phyloP scores from a whole-genome alignment of 1,140 invertebrate genomes.

The Akabosia matsudoensis region DNA sequence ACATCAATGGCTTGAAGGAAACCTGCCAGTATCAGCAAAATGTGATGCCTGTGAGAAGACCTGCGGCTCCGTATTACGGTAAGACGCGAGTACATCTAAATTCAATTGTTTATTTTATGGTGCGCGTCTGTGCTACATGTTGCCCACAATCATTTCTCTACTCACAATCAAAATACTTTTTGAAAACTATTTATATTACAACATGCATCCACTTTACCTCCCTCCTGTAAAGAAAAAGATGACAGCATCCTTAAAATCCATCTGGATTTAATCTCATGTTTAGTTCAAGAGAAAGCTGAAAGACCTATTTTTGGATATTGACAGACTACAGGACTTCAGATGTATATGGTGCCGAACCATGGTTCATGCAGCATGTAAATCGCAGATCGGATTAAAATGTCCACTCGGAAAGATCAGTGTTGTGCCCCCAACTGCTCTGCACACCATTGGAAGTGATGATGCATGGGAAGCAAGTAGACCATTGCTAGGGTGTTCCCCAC shows the following conservation, averaged over 20 bases:
- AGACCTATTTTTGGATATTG: conserved; percentile 7
- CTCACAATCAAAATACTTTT: background rate
- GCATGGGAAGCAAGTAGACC: conserved; percentile 83
- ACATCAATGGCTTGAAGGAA: conserved; percentile 97
- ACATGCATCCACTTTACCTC: no score
- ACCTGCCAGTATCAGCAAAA: conserved; percentile 88
- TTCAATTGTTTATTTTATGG: no score
- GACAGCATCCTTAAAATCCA: background rate
- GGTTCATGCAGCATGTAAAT: conserved; percentile 83
- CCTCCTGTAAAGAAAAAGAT: no score
- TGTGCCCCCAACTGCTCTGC: conserved; percentile 85
- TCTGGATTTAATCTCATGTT: background rate
- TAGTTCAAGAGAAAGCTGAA: background rate
- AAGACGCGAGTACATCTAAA: no score
- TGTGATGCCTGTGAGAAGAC: conserved; percentile 93
- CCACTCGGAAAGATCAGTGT: conserved; percentile 84
- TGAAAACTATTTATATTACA: no score
- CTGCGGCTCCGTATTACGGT: conserved; percentile 90
- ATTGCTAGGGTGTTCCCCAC: conserved; percentile 61
- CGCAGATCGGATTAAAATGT: conserved; percentile 67
- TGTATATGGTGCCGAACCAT: conserved; percentile 93
- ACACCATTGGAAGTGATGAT: conserved; percentile 82
- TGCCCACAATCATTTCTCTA: background rate
- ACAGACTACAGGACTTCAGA: conserved; percentile 87
- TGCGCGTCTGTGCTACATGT: no score